Percentiles rank a stretch among this genome's conserved stretches.
Evolutionary conservation across 2,113 vertebrate species (phyloP).

Genomic region (Butorides virescens): DNA sequence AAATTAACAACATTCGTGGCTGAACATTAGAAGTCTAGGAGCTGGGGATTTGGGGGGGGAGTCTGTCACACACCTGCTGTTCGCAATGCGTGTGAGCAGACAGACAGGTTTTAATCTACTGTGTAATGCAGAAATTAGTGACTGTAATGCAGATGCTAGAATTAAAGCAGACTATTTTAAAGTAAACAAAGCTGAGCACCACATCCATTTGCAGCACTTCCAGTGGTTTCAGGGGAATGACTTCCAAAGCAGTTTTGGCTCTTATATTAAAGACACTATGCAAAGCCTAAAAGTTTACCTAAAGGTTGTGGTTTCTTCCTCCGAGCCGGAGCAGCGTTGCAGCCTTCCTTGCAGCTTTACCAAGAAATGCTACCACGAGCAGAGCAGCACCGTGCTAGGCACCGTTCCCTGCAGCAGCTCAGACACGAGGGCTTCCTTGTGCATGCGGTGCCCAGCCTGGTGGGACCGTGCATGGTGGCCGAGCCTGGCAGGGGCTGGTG

Average conservation of each 20-base stretch:
- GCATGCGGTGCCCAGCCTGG: fast-evolving
- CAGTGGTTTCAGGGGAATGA: neutral
- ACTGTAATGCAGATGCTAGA: neutral
- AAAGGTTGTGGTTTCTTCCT: neutral
- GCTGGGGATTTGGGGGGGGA: neutral
- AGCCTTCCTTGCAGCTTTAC: neutral
- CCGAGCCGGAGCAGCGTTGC: neutral
- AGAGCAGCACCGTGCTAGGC: neutral
- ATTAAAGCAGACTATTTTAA: neutral
- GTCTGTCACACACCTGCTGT: neutral
- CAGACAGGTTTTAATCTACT: neutral
- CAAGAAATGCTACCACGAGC: neutral
- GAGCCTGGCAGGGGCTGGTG: neutral
- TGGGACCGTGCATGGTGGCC: fast-evolving
- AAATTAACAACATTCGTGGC: neutral
- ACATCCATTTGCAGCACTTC: neutral
- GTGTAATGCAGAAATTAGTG: neutral
- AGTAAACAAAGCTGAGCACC: neutral
- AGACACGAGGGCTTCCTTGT: fast-evolving
- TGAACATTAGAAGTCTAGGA: neutral
- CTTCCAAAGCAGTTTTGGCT: neutral
- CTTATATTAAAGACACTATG: fast-evolving
- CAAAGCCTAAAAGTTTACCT: neutral
- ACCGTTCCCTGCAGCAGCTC: neutral
- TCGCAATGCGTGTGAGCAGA: neutral